Base-by-base conservation (phyloP, 2,797 vertebrate species). In the Poecilia picta region DNA sequence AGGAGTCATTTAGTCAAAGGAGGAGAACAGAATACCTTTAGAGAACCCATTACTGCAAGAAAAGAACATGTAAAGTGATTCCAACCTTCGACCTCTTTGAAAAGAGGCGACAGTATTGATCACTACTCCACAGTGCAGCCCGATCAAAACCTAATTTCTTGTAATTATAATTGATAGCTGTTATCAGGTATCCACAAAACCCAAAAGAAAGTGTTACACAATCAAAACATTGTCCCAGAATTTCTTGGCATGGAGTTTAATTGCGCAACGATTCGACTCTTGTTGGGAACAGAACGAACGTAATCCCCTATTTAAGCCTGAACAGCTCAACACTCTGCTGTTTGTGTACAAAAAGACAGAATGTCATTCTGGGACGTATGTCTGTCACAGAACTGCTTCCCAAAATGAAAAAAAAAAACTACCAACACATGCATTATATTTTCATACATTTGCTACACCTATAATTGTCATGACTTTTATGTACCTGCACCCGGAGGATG, bases 301-400 rank as follows among this genome's bases (percentile, higher is more conserved):
- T 77, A 83, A 90, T 85, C 81, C 80, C 73, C n/a, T 70, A 25
- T 83, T 46, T 45, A 70, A 89, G 66, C 71, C 74, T 51, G 51
- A 82, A 77, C 80, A 79, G 76, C 75, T 79, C 18, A 45, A 78
- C 75, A 68, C 55, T 72, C 74, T 47, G 23, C n/a, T 78, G 74
- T 79, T 74, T 77, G 13, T 82, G 74, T 73, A 75, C 72, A 78
- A 72, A 72, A 46, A 77, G 36, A 81, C 78, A 80, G 16, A 71
- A 77, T 86, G 46, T 57, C 39, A 15, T 80, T 79, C 23, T 3
- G 0, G 39, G 36, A 75, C 64, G 68, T 73, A 72, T 71, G 23
- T 80, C 74, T 8, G 0, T 49, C 2, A 11, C 47, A 55, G 4
- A 41, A 18, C 45, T 70, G 46, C 51, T 74, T 39, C 74, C 13